Evolutionary conservation across 2,888 invertebrate genomes (phyloP), one percentile per base, ranked within the genome.

Genomic region (Stenichneumon culpator): DNA sequence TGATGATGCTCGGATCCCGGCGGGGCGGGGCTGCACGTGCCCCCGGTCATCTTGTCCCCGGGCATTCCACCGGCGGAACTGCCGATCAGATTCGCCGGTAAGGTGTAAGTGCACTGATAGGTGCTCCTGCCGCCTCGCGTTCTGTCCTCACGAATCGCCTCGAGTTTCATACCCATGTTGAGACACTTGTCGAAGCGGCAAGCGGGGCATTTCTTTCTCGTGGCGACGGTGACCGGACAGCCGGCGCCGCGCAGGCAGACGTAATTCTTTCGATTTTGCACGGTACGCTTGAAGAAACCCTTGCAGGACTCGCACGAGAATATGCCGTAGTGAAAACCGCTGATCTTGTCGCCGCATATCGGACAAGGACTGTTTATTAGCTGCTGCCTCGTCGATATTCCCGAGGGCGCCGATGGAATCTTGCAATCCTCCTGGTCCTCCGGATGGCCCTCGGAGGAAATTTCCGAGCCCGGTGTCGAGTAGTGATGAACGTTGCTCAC

Each of bases 241-340:
- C 96, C 97, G 0, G 98, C 98, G 1, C 98, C 98, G 36, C 98
- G 95, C 69, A 97, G 95, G 93, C 99, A 99, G 92, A 98, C 98
- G 94, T 99, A 99, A 94, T 98, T 98, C 95, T 99, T 99, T 89
- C 99, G 96, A 94, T 99, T 99, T 95, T 99, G 99, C n/a, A 99
- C 99, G 25, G 99, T 99, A 85, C 99, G 95, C 94, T 99, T 99
- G 95, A 99, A 99, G 95, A 99, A 99, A 2, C 99, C 99, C 94
- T 99, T 99, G 94, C 99, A 99, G 25, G 98, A 98, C 93, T 99
- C 99, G 94, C 99, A 99, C 14, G 98, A 99, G 95, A 99, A 99
- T 90, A 99, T 99, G 14, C 99, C 99, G 94, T 99, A 99, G 94
- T 99, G 99, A 95, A 99, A 99, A 39, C 99, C 98, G 89, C 98